Percentiles rank a stretch among this genome's conserved stretches.
These are phyloP conservation scores for Opisthocomus hoazin DNA, from an alignment of 2,113 vertebrate species.

Conservation along the genomic window DNA sequence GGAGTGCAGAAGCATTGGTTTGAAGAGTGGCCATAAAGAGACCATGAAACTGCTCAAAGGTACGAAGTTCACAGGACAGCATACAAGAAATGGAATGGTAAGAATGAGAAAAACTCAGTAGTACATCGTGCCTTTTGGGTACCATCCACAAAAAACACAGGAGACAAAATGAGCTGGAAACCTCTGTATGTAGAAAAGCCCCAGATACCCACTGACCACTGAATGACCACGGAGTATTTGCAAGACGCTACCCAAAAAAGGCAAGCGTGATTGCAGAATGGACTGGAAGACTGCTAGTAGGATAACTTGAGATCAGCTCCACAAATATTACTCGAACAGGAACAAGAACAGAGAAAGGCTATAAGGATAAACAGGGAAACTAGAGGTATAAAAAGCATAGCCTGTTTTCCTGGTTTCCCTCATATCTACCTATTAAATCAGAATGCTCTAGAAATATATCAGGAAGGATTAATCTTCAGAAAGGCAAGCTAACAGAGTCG, in stretches of 20 bases:
- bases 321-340: background rate
- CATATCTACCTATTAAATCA: background rate
- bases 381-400: background rate
- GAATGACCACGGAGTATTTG: background rate
- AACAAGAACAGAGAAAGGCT: background rate
- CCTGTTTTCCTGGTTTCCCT: background rate
- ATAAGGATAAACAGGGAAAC: background rate
- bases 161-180: background rate
- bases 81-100: background rate
- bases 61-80: background rate
- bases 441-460: background rate
- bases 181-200: background rate
- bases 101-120: background rate
- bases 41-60: accelerated
- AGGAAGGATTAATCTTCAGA: background rate
- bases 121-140: background rate
- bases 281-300: background rate
- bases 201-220: background rate
- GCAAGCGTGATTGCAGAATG: background rate
- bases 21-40: background rate
- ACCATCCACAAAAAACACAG: background rate
- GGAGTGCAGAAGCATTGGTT: background rate
- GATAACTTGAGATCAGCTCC: background rate
- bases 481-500: background rate
- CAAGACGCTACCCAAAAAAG: background rate